Base-by-base conservation (phyloP, 2,113 vertebrate species). In the Australoheros scitulus region DNA sequence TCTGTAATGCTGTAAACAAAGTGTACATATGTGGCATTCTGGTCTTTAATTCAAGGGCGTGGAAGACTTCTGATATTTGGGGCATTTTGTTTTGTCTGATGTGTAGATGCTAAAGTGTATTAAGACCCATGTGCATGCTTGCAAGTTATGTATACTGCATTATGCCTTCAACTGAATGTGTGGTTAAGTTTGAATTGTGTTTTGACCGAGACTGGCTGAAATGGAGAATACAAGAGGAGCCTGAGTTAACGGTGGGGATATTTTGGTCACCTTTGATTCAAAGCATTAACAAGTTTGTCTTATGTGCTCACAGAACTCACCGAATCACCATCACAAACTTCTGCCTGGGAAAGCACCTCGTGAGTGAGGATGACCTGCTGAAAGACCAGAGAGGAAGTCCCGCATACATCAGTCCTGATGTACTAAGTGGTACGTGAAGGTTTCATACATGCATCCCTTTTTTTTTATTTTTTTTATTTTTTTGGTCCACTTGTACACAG, bases 351-450 rank as follows among this genome's bases (percentile, higher is more conserved):
- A 99, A 99, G 92, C 98, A 99, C 94, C 96, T 99, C 22, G 98
- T 99, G 93, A 99, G 98, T 0, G 98, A 99, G 85, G 98, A 98
- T 0, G 98, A 99, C 94, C 96, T 99, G 82, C 96, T 99, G 91
- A 99, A 99, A 92, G 98, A 99, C 95, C 98, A 99, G 97, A 95
- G 98, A 76, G 98, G 98, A 77, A 99, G 98, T 94, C 98, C 98
- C 1, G 98, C 98, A 81, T 99, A 99, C 92, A 99, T 99, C 93
- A 99, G 98, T 86, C 98, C 98, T 0, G 98, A 99, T 3, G 98
- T 99, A 77, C 96, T 99, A 74, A 99, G 98, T 0, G 97, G 98
- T 99, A 93, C 76, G 97, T 87, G 24, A 15, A 0, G 7, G 15
- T 15, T 13, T 20, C 18, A 68, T 41, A 38, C 24, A 7, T 65